phyloP scores from a whole-genome alignment of 1,140 invertebrate species.

The Portunus trituberculatus region DNA sequence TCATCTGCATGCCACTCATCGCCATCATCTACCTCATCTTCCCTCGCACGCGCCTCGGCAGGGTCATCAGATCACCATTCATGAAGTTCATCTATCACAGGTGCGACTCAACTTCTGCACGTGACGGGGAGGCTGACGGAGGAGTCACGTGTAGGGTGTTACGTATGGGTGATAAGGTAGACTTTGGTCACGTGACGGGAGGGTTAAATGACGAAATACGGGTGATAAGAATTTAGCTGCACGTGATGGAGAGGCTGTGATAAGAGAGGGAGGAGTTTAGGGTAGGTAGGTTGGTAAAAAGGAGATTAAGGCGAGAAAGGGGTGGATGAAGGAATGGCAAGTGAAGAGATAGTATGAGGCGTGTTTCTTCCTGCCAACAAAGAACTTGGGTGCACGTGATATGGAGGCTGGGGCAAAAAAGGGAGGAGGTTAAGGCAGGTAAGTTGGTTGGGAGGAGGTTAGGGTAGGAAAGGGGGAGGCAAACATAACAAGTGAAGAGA shows the following conservation, averaged over 20 bases:
- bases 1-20: slow-evolving; percentile 81
- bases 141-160: background rate
- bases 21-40: slow-evolving; percentile 82
- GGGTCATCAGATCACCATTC: slow-evolving; percentile 83
- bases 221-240: too few species aligned
- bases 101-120: slow-evolving; percentile 66
- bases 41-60: slow-evolving; percentile 82
- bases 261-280: background rate
- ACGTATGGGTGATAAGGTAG: background rate
- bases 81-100: slow-evolving; percentile 85
- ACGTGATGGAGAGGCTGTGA: background rate
- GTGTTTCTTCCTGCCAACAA: too few species aligned
- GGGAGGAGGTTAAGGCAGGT: background rate
- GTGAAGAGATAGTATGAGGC: background rate
- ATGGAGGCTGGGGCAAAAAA: background rate
- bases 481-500: background rate
- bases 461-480: background rate
- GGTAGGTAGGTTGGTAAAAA: background rate
- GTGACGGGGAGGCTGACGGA: too few species aligned
- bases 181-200: too few species aligned
- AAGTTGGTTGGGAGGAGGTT: background rate
- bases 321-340: background rate
- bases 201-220: too few species aligned
- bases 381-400: too few species aligned
- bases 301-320: background rate